Conservation (phyloP, 2,797 vertebrate genomes). For the Intellagama lesueurii region DNA sequence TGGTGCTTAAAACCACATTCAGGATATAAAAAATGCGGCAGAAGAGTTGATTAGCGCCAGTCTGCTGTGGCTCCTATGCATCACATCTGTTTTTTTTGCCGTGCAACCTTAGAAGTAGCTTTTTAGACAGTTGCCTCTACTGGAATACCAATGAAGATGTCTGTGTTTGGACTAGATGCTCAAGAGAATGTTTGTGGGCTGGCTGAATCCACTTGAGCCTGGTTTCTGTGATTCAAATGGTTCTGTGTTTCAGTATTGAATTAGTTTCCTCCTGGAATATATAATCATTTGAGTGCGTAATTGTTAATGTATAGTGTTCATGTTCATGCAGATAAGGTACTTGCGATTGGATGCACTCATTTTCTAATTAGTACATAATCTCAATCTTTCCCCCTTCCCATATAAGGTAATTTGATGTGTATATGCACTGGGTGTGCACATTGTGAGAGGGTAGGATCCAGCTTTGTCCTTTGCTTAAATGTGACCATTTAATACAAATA, state of each 20-base stretch:
- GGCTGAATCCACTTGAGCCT: not conserved
- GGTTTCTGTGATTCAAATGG: not conserved
- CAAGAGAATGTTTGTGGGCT: not conserved
- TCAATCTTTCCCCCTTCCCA: not conserved
- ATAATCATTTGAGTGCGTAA: not conserved
- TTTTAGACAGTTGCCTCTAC: not conserved
- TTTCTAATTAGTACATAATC: not conserved
- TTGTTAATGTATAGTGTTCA: constrained; percentile 7
- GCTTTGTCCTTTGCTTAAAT: constrained; percentile 8
- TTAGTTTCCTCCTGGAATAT: not conserved
- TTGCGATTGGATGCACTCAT: constrained; percentile 1
- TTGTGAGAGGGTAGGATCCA: not conserved
- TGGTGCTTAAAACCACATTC: not conserved
- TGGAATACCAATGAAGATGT: constrained; percentile 22
- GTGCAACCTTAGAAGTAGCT: not conserved
- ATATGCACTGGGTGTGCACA: not conserved
- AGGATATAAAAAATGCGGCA: constrained; percentile 12
- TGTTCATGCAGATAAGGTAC: not conserved
- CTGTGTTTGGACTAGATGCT: not conserved
- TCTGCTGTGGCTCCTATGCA: not conserved
- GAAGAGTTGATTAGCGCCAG: not conserved
- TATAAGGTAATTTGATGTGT: not conserved
- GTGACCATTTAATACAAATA: constrained; percentile 10
- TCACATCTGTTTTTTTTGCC: not conserved
- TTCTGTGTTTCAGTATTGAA: not conserved